Conservation (phyloP, 2,888 invertebrate genomes). For the Epistrophella euchroma region DNA sequence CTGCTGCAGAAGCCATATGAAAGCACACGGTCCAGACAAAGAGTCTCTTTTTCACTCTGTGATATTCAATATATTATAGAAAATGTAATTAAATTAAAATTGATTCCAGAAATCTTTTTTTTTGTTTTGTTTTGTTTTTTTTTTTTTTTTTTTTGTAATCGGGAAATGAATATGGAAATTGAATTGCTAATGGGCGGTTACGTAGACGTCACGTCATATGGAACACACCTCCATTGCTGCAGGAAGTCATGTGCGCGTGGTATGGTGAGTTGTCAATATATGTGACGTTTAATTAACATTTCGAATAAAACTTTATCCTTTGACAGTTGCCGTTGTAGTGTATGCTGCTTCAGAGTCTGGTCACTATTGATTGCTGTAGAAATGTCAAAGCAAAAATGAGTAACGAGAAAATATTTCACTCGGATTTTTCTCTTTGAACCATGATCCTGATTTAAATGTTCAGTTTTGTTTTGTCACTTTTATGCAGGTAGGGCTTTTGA, state of each 20-base stretch:
- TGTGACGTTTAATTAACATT: conserved; percentile 70
- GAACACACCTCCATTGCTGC: conserved; percentile 22
- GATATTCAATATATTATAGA: conserved; percentile 49
- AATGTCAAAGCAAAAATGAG: conserved; percentile 14
- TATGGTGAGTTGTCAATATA: conserved; percentile 16
- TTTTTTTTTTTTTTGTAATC: conserved; percentile 7
- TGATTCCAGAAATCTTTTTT: conserved; percentile 48
- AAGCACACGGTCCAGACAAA: conserved; percentile 24
- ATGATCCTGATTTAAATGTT: conserved; percentile 18
- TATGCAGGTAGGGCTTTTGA: conserved; percentile 7
- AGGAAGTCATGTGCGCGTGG: conserved; percentile 29
- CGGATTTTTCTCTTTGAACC: conserved; percentile 3
- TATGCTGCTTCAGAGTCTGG: not conserved
- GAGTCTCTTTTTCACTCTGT: conserved; percentile 2
- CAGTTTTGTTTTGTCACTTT: conserved; percentile 8
- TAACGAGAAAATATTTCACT: not conserved
- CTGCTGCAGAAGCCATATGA: conserved; percentile 3
- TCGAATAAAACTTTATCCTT: conserved; percentile 55
- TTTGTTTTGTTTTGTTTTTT: not conserved
- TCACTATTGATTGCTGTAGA: conserved; percentile 4
- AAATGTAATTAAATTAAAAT: conserved; percentile 74
- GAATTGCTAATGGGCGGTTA: conserved; percentile 61
- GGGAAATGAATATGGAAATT: conserved; percentile 67
- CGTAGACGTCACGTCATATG: conserved; percentile 51
- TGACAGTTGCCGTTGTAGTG: conserved; percentile 41